A percentile compares a stretch with the other conserved stretches of the same genome.
Evolutionary conservation across 2,797 vertebrate genomes (phyloP).

Genomic region (Onychomys torridus): DNA sequence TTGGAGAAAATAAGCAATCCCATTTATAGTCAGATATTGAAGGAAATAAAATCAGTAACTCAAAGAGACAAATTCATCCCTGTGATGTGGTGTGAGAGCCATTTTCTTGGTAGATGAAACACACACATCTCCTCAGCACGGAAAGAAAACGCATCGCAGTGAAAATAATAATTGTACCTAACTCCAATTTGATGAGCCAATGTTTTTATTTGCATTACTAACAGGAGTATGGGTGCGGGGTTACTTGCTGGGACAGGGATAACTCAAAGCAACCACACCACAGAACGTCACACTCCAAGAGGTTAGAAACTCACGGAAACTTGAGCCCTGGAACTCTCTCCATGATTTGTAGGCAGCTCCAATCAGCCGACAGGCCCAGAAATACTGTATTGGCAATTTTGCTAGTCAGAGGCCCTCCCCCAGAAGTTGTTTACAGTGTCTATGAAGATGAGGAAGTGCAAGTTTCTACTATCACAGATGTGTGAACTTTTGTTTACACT

Average conservation of each 20-base stretch:
- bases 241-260: not conserved
- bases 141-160: not conserved
- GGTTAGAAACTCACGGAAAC: not conserved
- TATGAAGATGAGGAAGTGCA: no score
- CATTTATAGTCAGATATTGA: not conserved
- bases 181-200: not conserved
- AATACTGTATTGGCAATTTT: not conserved
- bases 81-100: not conserved
- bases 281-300: not conserved
- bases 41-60: not conserved
- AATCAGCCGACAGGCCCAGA: not conserved
- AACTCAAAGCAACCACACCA: not conserved
- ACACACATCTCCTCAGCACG: not conserved
- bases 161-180: fast-evolving
- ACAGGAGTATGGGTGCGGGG: not conserved
- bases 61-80: not conserved
- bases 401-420: not conserved
- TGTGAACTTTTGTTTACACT: not conserved
- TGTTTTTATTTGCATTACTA: not conserved
- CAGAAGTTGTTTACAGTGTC: not conserved
- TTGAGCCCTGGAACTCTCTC: not conserved
- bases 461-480: not conserved
- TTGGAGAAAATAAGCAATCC: not conserved
- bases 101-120: not conserved
- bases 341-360: not conserved